Percentiles rank a stretch among this genome's conserved stretches.
phyloP scores from a whole-genome alignment of 1,140 invertebrate genomes.

The Coptotermes formosanus region DNA sequence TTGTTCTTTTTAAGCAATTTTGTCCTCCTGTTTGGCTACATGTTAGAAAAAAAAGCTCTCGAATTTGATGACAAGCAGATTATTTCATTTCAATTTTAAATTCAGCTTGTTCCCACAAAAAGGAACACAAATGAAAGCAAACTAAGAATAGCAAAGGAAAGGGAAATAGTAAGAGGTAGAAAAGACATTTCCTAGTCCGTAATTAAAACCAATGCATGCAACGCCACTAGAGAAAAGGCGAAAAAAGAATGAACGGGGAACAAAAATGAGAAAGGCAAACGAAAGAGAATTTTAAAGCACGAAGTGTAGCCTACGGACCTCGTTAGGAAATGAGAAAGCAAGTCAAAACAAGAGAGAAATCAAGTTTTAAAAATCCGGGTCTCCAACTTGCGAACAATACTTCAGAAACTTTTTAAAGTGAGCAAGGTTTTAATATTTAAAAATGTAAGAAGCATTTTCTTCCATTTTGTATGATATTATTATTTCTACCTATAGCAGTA shows the following conservation, averaged over 20 bases:
- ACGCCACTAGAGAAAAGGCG: background rate
- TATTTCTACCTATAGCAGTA: background rate
- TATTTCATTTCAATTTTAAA: conserved; percentile 6
- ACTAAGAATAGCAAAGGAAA: background rate
- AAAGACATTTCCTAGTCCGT: background rate
- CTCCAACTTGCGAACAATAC: background rate
- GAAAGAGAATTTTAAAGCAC: background rate
- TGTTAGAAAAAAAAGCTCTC: background rate
- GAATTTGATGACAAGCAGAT: background rate
- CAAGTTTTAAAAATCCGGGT: background rate
- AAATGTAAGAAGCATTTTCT: background rate
- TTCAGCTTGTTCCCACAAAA: background rate
- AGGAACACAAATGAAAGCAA: background rate
- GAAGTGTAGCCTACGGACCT: conserved; percentile 9
- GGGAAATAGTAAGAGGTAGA: background rate
- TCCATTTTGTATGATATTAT: background rate
- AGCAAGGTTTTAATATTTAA: background rate
- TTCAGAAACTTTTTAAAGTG: background rate
- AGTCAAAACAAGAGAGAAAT: conserved; percentile 8
- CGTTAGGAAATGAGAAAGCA: background rate
- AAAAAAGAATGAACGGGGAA: background rate
- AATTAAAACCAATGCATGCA: background rate
- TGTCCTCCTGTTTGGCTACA: background rate
- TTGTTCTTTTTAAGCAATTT: background rate
- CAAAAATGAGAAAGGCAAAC: background rate